Percentiles rank a stretch among this genome's conserved stretches.
phyloP scores from a whole-genome alignment of 2,797 vertebrate genomes.

The Dermochelys coriacea region DNA sequence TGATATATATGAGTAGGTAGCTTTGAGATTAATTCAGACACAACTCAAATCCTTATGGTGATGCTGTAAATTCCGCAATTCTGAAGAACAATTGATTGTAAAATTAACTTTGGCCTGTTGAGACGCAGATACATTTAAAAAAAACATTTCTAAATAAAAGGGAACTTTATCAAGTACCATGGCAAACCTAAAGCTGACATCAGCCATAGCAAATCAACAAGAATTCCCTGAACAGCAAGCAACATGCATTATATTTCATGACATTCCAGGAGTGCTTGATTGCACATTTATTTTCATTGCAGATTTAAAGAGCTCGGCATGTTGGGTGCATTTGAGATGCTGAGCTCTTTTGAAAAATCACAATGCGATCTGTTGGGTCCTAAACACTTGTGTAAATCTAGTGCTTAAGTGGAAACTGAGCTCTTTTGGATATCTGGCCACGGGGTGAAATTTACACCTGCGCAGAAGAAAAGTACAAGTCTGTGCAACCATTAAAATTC shows the following conservation, averaged over 20 bases:
- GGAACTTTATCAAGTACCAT: background rate
- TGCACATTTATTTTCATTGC: rapidly evolving
- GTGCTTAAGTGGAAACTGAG: background rate
- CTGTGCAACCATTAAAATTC: background rate
- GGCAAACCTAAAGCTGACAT: background rate
- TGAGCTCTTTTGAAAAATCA: background rate
- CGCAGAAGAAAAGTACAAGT: background rate
- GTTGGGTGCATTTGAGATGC: background rate
- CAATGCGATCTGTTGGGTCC: rapidly evolving
- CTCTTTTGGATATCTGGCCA: background rate
- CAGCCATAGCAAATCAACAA: background rate
- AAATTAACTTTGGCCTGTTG: background rate
- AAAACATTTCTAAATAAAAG: background rate
- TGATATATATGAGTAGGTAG: background rate
- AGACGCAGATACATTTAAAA: background rate
- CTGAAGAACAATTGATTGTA: background rate
- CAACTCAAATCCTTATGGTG: background rate
- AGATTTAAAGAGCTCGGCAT: background rate
- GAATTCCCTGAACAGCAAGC: background rate
- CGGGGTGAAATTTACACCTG: background rate
- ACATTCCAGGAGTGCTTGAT: background rate
- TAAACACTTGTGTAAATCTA: background rate
- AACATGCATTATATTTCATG: rapidly evolving
- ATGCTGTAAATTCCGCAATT: background rate
- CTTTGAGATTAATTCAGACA: background rate